Base-by-base conservation (phyloP, 92 coral and sea anemone species). In the Epizoanthus scotinus region DNA sequence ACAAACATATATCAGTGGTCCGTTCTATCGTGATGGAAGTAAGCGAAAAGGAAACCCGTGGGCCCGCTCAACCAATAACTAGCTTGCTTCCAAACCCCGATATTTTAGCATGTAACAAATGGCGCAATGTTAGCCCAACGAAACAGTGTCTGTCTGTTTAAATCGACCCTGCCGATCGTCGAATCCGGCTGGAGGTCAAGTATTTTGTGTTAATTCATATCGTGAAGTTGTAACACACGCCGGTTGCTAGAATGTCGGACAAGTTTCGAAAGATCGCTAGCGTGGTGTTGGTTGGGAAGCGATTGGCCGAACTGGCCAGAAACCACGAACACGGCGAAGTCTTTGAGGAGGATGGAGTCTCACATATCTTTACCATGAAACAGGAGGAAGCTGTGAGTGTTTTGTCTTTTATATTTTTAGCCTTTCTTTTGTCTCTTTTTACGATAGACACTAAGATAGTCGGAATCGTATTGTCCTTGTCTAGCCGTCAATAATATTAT, bases 351-450 rank as follows among this genome's bases (percentile, higher is more conserved):
- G 81, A 59, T 47, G 81, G 81, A 22, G 67, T 75, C 20, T 75
- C 81, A 17, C 81, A 75, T 40, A 60, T 75, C 19, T 75, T 75
- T 13, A 75, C 81, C 57, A 75, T 75, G 81, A 75, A 34, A 36
- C 55, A 59, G 44, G 63, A 38, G 14, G 81, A 75, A 58, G 81
- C 55, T 31, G 81, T 75, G 27, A 75, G 81, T 75, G 26, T 36
- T 3, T 20, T n/a, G 36, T 28, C 34, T 18, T 67, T 6, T 67
- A 31, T 25, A 12, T 6, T 10, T 60, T 60, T 60, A 60, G 52
- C 13, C 12, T 13, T 5, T 34, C 40, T 34, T 47, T 10, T 47
- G 52, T 47, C 52, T 9, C 15, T 47, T 47, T 40, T 47, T 47
- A 34, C 40, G 40, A 34, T 34, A 34, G 40, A 34, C 6, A 34